A percentile compares a stretch with the other conserved stretches of the same genome.
Conservation (phyloP, 2,797 vertebrate genomes). For the Notamacropus eugenii region DNA sequence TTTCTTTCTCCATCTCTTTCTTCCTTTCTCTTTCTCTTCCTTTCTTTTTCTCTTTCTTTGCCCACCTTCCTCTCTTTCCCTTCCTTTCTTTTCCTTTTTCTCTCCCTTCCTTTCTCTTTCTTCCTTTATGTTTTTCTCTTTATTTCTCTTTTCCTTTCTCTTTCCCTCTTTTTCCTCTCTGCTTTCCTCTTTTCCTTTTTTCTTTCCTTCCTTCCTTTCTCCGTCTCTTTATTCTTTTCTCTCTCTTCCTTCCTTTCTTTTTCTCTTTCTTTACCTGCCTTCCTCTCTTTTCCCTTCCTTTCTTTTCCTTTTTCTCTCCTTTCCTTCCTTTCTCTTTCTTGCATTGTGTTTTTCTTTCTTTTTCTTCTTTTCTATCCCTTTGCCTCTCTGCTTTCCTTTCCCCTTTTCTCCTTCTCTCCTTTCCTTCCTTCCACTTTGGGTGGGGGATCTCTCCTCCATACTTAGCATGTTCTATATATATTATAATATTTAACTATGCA, state of each 20-base stretch:
- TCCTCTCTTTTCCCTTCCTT: background rate
- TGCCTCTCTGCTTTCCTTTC: background rate
- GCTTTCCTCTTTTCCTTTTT: fast-evolving
- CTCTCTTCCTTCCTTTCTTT: background rate
- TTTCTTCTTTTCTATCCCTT: too few relatives aligned
- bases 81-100: background rate
- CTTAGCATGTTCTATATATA: background rate
- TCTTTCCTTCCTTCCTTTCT: background rate
- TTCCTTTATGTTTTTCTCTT: fast-evolving
- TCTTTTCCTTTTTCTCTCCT: background rate
- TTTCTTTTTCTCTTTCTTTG: fast-evolving
- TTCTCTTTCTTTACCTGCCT: too few relatives aligned
- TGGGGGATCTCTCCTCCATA: background rate
- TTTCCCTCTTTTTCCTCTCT: background rate
- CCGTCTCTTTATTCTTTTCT: too few relatives aligned
- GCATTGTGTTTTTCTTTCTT: too few relatives aligned
- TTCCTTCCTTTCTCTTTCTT: background rate
- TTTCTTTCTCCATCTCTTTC: background rate
- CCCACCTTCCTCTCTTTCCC: background rate
- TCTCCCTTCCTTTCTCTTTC: fast-evolving
- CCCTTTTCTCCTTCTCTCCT: background rate
- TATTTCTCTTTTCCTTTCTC: fast-evolving
- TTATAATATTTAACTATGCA: background rate
- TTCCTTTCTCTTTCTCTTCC: background rate
- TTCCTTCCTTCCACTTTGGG: background rate